Percentiles rank a stretch among this genome's conserved stretches.
Evolutionary conservation across 2,888 invertebrate genomes (phyloP).

Genomic region (Ophion ellenae): DNA sequence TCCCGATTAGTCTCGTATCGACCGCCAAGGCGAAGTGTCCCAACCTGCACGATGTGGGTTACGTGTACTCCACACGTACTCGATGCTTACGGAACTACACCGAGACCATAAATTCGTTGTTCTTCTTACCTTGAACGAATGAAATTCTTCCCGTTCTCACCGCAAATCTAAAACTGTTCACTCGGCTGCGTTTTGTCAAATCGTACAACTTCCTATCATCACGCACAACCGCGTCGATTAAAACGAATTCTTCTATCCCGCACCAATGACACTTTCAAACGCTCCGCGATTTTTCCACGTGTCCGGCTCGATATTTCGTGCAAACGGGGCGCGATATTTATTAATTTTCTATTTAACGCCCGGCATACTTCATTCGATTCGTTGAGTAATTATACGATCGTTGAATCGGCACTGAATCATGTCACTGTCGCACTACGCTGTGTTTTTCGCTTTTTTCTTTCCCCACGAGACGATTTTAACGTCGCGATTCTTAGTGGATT

Average conservation of each 20-base stretch:
- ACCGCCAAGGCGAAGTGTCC: not conserved
- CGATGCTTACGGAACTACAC: not conserved
- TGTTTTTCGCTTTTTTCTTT: not conserved
- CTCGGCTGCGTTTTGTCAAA: conserved; percentile 12
- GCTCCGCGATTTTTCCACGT: not conserved
- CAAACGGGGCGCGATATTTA: not conserved
- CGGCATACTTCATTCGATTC: not conserved
- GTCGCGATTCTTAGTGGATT: not conserved
- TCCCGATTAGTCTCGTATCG: not conserved
- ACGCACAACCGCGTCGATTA: conserved; percentile 40
- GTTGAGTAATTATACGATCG: not conserved
- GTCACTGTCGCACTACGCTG: conserved; percentile 28
- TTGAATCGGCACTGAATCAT: conserved; percentile 34
- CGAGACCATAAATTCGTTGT: not conserved
- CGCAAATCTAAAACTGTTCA: conserved; percentile 16
- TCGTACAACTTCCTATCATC: conserved; percentile 48
- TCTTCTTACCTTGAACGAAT: conserved; percentile 61
- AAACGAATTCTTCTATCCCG: not conserved
- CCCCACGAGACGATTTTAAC: not conserved
- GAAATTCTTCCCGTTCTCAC: conserved; percentile 32
- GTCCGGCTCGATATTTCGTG: not conserved
- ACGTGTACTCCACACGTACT: not conserved
- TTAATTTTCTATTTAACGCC: not conserved
- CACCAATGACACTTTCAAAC: conserved; percentile 36
- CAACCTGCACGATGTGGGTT: not conserved